Evolutionary conservation across 2,797 vertebrate species (phyloP), one percentile per base, ranked within the genome.

Genomic region (Pampus argenteus): DNA sequence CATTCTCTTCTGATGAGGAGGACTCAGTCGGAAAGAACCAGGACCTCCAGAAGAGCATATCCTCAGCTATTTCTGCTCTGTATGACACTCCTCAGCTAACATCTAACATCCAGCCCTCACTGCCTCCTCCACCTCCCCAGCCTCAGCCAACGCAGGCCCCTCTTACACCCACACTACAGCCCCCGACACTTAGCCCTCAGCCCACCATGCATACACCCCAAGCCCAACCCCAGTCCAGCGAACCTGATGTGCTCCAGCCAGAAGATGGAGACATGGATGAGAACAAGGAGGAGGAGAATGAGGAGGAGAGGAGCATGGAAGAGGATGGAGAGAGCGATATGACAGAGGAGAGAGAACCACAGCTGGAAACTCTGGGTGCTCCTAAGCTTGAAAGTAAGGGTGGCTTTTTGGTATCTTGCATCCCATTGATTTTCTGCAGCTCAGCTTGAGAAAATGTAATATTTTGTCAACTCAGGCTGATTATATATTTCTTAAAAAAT

Each of bases 11-110:
- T 0, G 97, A 97, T 0, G 97, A 98, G 84, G 97, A 98, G 64
- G 97, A 98, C 84, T 98, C 96, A 0, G 97, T 97, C 0, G 96
- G 96, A 77, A 98, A 98, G 92, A 98, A 98, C 87, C 95, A 97
- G 86, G 97, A 98, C 82, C 95, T 98, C 23, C 97, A 98, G 89
- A 97, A 98, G 86, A 98, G 97, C 92, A 98, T 98, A 78, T 97
- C 96, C 31, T 98, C 97, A 0, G 97, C 97, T 70, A 98, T 98
- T 74, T 98, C 97, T 0, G 97, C 97, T 20, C 93, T 98, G 3
- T 97, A 98, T 0, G 97, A 98, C 78, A 95, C 96, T 78, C 93
- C 68, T 78, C 91, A 90, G 92, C 92, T 93, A 20, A 82, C 88
- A 59, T 77, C 93, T 5, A 82, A 85, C 40, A 85, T 90, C 36